Evolutionary conservation across 1,140 invertebrate genomes (phyloP).

Genomic region (Ceratina calcarata): DNA sequence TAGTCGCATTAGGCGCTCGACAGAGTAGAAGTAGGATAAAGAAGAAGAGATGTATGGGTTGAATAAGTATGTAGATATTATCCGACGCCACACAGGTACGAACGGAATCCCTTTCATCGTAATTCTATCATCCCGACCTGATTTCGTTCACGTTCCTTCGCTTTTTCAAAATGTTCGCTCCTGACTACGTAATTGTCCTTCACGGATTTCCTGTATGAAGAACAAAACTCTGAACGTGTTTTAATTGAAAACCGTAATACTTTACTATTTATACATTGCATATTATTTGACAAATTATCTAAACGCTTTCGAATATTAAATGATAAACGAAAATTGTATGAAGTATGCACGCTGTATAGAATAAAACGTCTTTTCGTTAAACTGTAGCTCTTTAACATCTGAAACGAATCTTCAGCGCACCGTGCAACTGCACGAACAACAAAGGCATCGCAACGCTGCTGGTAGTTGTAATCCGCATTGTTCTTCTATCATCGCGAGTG

Average conservation of each 20-base stretch:
- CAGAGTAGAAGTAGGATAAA: neutral
- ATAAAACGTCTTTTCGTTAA: neutral
- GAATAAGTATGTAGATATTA: constrained; percentile 43
- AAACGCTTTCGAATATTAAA: neutral
- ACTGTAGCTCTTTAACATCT: neutral
- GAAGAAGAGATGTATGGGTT: constrained; percentile 1
- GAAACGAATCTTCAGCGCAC: neutral
- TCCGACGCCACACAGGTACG: neutral
- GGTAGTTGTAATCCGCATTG: constrained; percentile 16
- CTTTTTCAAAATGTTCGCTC: neutral
- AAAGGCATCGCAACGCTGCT: neutral
- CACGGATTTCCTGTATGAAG: neutral
- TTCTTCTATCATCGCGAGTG: neutral
- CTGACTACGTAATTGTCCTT: neutral
- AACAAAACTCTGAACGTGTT: neutral
- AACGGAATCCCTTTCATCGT: neutral
- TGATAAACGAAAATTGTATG: neutral
- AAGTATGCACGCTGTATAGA: too few species aligned
- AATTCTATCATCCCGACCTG: constrained; percentile 33
- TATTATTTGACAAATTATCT: neutral
- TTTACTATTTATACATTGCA: too few species aligned
- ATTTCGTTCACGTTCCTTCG: constrained; percentile 16
- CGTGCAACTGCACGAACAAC: neutral
- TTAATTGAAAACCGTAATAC: neutral
- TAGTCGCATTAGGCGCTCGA: neutral